A percentile compares a stretch with the other conserved stretches of the same genome.
Conservation (phyloP, 1,140 invertebrate genomes). For the Steinernema khuongi region DNA sequence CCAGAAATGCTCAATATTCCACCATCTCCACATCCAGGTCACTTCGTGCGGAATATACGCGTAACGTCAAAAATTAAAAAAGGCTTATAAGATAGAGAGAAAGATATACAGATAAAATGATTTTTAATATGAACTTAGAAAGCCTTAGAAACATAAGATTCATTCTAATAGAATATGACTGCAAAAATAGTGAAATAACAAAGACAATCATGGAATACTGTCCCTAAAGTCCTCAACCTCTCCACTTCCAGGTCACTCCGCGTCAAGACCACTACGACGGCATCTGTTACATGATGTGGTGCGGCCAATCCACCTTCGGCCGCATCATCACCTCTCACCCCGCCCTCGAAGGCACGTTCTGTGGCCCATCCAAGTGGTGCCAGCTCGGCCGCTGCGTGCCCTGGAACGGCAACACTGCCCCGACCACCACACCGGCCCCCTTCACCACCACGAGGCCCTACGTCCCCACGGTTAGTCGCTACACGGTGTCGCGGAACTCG, state of each 20-base stretch:
- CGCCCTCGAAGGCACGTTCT: slow-evolving; percentile 56
- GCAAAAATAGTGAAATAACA: slow-evolving; percentile 6
- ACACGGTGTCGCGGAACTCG: background rate
- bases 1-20: slow-evolving; percentile 16
- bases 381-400: slow-evolving; percentile 56
- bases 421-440: slow-evolving; percentile 18
- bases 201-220: background rate
- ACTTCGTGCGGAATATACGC: background rate
- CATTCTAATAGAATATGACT: background rate
- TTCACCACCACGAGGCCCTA: slow-evolving; percentile 8
- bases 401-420: slow-evolving; percentile 37
- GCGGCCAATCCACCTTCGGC: slow-evolving; percentile 51
- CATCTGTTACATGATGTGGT: slow-evolving; percentile 60
- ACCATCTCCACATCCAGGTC: background rate
- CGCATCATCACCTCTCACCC: slow-evolving; percentile 58
- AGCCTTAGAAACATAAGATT: background rate
- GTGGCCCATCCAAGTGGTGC: slow-evolving; percentile 55
- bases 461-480: slow-evolving; percentile 2
- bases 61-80: background rate
- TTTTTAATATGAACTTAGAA: slow-evolving; percentile 6
- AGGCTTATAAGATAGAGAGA: background rate
- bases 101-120: background rate
- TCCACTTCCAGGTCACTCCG: slow-evolving; percentile 50
- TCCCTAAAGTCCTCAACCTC: background rate
- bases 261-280: slow-evolving; percentile 56